Percentiles rank a stretch among this genome's conserved stretches.
These are phyloP conservation scores for Hippocampus barbouri DNA, from an alignment of 2,113 vertebrate genomes.

Conservation along the genomic window DNA sequence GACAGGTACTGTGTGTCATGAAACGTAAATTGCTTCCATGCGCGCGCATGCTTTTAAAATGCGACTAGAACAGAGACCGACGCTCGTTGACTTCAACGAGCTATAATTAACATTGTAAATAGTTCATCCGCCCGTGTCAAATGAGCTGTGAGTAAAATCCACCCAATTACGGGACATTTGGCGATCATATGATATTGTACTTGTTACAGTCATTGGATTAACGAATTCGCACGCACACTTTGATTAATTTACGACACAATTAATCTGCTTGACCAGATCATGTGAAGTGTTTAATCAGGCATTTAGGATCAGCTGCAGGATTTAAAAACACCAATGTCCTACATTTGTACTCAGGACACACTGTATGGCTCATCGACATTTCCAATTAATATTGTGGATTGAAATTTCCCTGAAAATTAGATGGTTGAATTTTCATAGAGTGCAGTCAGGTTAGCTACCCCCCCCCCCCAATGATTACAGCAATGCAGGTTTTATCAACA, in stretches of 20 bases:
- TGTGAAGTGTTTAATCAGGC: constrained; percentile 11
- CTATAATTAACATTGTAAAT: no score
- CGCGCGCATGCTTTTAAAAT: not conserved
- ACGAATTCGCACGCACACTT: constrained; percentile 23
- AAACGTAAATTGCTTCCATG: not conserved
- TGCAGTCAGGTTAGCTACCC: not conserved
- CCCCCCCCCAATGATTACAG: no score
- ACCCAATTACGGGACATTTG: not conserved
- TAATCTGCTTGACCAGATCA: constrained; percentile 19
- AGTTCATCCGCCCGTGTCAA: not conserved
- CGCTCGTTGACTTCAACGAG: no score
- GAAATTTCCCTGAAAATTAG: not conserved
- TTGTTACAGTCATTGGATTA: constrained; percentile 12
- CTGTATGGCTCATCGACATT: not conserved
- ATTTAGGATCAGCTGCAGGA: constrained; percentile 19
- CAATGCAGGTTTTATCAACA: not conserved
- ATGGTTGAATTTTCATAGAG: not conserved
- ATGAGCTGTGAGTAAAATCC: not conserved
- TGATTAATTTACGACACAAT: constrained; percentile 22
- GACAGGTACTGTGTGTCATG: constrained; percentile 64
- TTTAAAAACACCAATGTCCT: constrained; percentile 4
- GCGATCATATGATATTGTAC: not conserved
- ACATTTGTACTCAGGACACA: not conserved
- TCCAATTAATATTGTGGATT: not conserved
- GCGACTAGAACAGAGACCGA: no score